phyloP scores from a whole-genome alignment of 2,797 vertebrate species.

The Macrochelys suwanniensis region DNA sequence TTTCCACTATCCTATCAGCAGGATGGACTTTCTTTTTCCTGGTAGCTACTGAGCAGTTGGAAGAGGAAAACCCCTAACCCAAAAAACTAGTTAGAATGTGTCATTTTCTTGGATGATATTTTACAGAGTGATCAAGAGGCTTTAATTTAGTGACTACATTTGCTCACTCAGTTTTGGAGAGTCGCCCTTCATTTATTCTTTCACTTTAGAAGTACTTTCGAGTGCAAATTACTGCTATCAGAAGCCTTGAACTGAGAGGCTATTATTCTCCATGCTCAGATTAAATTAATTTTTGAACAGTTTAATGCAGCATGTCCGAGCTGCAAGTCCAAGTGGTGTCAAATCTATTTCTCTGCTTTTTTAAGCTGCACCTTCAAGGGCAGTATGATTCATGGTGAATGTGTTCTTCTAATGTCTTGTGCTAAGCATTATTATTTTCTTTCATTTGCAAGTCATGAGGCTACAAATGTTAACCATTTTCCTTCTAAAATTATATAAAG shows the following conservation, averaged over 20 bases:
- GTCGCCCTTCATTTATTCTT: constrained; percentile 87
- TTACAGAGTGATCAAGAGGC: constrained; percentile 77
- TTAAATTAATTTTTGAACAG: constrained; percentile 91
- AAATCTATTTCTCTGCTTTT: constrained; percentile 89
- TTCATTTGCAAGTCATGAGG: constrained; percentile 84
- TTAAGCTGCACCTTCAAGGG: constrained; percentile 87
- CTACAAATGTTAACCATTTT: constrained; percentile 81
- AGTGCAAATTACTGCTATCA: constrained; percentile 88
- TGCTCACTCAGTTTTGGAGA: constrained; percentile 84
- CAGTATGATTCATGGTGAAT: constrained; percentile 84
- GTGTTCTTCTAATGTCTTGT: constrained; percentile 84
- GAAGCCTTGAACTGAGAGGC: constrained; percentile 87
- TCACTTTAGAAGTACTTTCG: constrained; percentile 86
- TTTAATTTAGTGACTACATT: constrained; percentile 82
- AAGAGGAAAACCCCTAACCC: constrained; percentile 64
- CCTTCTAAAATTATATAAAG: constrained; percentile 74
- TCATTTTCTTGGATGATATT: constrained; percentile 76
- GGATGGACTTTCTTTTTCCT: constrained; percentile 52
- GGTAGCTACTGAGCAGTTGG: constrained; percentile 20
- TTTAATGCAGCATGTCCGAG: constrained; percentile 88
- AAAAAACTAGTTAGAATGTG: constrained; percentile 72
- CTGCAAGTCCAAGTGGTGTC: constrained; percentile 87
- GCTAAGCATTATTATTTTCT: constrained; percentile 83
- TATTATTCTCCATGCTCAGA: constrained; percentile 89
- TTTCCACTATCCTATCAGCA: constrained; percentile 43